phyloP scores from a whole-genome alignment of 2,113 vertebrate species.

The Zosterops japonicus region DNA sequence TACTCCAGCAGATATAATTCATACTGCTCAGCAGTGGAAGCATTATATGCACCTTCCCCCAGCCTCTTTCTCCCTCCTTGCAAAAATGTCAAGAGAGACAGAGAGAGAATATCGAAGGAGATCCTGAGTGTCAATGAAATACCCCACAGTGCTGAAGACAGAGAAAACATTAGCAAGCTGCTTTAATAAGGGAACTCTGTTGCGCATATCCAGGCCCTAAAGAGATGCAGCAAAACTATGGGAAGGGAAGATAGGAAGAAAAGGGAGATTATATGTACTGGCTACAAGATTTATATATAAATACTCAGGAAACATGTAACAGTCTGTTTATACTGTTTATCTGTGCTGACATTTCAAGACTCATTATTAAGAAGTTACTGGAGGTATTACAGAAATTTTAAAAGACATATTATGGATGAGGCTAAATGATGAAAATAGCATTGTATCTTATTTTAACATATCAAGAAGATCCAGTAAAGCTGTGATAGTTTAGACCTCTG shows the following conservation, averaged over 20 bases:
- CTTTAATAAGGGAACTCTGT: constrained; percentile 61
- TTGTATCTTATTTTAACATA: neutral
- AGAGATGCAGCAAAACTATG: constrained; percentile 17
- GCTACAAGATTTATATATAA: neutral
- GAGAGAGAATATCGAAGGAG: constrained; percentile 67
- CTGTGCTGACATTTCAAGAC: neutral
- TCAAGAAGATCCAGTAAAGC: neutral
- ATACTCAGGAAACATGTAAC: neutral
- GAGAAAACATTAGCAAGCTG: constrained; percentile 68
- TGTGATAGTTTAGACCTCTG: neutral
- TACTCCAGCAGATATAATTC: constrained; percentile 70
- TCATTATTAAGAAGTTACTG: neutral
- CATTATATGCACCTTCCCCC: constrained; percentile 55
- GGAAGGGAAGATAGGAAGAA: neutral
- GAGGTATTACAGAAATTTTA: neutral
- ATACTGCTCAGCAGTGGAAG: constrained; percentile 63
- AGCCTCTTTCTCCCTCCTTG: constrained; percentile 45
- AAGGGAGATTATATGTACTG: neutral
- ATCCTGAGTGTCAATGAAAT: constrained; percentile 73
- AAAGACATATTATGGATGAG: neutral
- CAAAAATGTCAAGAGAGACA: constrained; percentile 65
- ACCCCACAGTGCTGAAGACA: constrained; percentile 50
- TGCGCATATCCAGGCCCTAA: neutral
- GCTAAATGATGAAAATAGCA: neutral
- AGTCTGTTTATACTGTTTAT: neutral